Conservation (phyloP, 2,888 invertebrate genomes). For the Ectobius pallidus region DNA sequence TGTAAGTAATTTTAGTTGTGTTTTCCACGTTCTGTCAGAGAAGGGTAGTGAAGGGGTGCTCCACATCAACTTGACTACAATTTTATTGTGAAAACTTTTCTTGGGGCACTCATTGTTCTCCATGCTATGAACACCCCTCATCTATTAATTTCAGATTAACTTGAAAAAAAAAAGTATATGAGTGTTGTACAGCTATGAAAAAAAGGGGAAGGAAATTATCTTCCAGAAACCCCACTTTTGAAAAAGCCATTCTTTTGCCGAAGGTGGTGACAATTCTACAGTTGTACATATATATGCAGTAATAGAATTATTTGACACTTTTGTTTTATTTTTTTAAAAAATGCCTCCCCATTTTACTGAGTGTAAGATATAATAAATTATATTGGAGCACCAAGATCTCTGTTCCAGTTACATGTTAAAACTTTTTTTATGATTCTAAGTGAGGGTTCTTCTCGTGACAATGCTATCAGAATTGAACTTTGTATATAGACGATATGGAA, state of each 20-base stretch:
- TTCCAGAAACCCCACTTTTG: not conserved
- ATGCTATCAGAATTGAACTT: slow-evolving; percentile 23
- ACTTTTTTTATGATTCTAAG: slow-evolving; percentile 7
- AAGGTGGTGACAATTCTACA: not conserved
- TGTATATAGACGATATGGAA: slow-evolving; percentile 17
- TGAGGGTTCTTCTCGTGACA: slow-evolving; percentile 22
- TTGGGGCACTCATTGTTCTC: not conserved
- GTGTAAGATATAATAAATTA: slow-evolving; percentile 8
- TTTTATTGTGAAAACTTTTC: not conserved
- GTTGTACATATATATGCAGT: slow-evolving; percentile 23
- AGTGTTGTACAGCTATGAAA: not conserved
- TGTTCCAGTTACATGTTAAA: not conserved
- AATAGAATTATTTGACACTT: not conserved
- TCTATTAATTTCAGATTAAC: not conserved
- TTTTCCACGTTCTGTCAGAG: slow-evolving; percentile 4
- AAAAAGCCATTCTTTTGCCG: not conserved
- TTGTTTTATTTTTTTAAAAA: slow-evolving; percentile 21
- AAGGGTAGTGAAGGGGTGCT: not conserved
- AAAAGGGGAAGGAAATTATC: not conserved
- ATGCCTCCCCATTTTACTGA: slow-evolving; percentile 15
- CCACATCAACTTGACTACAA: not conserved
- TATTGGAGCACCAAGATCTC: not conserved
- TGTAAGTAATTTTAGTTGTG: not conserved
- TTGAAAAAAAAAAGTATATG: no score
- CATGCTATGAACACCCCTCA: not conserved